Evolutionary conservation across 2,797 vertebrate genomes (phyloP), one percentile per base, ranked within the genome.

Genomic region (Acipenser oxyrinchus): DNA sequence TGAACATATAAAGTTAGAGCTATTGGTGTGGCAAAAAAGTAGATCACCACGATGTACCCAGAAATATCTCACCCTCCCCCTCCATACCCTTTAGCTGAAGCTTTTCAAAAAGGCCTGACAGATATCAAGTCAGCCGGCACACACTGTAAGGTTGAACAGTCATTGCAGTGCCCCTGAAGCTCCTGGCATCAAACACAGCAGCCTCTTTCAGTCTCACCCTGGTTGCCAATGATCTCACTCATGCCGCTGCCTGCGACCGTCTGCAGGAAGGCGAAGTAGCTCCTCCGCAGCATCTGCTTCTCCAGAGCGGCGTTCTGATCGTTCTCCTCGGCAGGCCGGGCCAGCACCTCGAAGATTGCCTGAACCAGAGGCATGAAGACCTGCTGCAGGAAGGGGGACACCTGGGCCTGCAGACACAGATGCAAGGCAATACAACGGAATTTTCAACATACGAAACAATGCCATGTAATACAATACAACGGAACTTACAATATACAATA

Each of bases 201-300:
- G 67, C 4, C 10, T 23, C 48, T 49, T 37, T 37, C 37, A 37
- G 37, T 37, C 80, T 75, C 73, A 95, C 96, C 94, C 84, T 99
- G 96, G 75, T 93, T 96, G 76, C 92, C 95, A 87, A 99, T 91
- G 69, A 99, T 93, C 84, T 97, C 94, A 51, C 93, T 96, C 93
- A 97, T 96, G 61, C 96, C 95, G 53, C 95, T 96, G 70, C 95
- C 91, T 6, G 93, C 87, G 69, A 99, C 80, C 0, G 94, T 95
- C 75, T 96, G 95, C 60, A 99, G 87, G 81, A 99, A 99, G 80
- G 89, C 87, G 79, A 98, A 99, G 83, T 99, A 99, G 82, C 95
- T 98, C 71, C 96, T 86, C 61, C 95, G 76, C 77, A 99, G 75
- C 95, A 98, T 96, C 72, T 99, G 96, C 55, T 97, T 97, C 84